Percentiles rank a stretch among this genome's conserved stretches.
Evolutionary conservation across 1,140 invertebrate species (phyloP).

Genomic region (Theocolax elegans): DNA sequence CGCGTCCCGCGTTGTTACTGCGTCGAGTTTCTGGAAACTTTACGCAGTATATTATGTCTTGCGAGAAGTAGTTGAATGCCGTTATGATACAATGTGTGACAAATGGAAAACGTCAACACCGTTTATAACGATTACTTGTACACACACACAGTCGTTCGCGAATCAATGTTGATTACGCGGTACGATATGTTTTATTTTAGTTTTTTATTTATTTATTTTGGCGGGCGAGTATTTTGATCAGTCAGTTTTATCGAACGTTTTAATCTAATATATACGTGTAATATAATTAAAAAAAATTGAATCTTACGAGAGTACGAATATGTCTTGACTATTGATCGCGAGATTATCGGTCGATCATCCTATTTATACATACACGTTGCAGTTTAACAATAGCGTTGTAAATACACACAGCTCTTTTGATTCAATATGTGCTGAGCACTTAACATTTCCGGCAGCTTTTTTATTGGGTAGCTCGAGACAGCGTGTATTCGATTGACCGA

Average conservation of each 20-base stretch:
- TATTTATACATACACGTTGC: constrained; percentile 52
- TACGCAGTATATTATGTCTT: not conserved
- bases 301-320: constrained; percentile 14
- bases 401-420: constrained; percentile 57
- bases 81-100: not conserved
- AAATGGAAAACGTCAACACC: not conserved
- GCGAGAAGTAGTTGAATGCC: not conserved
- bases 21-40: constrained; percentile 25
- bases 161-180: not conserved
- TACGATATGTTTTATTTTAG: constrained; percentile 3
- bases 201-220: not conserved
- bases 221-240: no score
- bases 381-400: constrained; percentile 64
- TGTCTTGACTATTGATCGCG: constrained; percentile 20
- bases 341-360: constrained; percentile 42
- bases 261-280: constrained; percentile 1
- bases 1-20: not conserved
- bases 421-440: constrained; percentile 64
- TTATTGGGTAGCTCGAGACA: constrained; percentile 48
- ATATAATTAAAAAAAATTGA: constrained; percentile 19
- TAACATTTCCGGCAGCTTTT: constrained; percentile 58
- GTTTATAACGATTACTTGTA: not conserved
- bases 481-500: constrained; percentile 44
- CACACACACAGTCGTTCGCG: not conserved
- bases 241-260: no score